Base-by-base conservation (phyloP, 2,888 invertebrate species). In the Zygogramma bicolorata region DNA sequence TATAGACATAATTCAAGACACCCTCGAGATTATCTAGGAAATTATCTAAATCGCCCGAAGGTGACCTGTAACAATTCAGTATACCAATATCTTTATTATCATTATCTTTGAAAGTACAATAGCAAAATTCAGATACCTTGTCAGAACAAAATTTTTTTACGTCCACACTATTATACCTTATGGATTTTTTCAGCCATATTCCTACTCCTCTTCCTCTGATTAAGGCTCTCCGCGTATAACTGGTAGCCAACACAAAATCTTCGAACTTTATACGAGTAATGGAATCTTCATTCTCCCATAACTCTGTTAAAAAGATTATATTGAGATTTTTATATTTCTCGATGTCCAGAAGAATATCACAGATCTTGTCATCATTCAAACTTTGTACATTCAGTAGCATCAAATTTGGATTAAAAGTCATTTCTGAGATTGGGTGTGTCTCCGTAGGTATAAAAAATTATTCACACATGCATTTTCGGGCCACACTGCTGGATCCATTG, bases 121-220 rank as follows among this genome's bases (percentile, higher is more conserved):
- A 29, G 53, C 49, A 68, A 31, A 68, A 61, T 68, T 68, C 62
- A 10, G 42, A 61, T 7, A 58, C 38, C 42, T 61, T 61, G 8
- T 61, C 61, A 25, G 25, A 13, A 46, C 61, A 68, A 42, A 49
- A 68, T 22, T 49, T 13, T 18, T 66, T 18, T 13, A 57, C 20
- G 6, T 57, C 22, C 20, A 57, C 57, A 18, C 31, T 57, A 15
- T 34, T 31, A 27, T 13, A 13, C 13, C 10, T 59, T 10, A 59
- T 8, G 13, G 29, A 13, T 40, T 49, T 31, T 46, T 18, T 15
- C n/a, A 65, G 27, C 65, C 65, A 65, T 46, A 65, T 65, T 49
- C 65, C 65, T 49, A 65, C 53, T 13, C 65, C 65, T 15, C 65
- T 49, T 49, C 65, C 65, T 20, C 29, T 53, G 3, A 40, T 15